Evolutionary conservation across 2,797 vertebrate species (phyloP), one percentile per base, ranked within the genome.

Genomic region (Microctenopoma stevenorrisi): DNA sequence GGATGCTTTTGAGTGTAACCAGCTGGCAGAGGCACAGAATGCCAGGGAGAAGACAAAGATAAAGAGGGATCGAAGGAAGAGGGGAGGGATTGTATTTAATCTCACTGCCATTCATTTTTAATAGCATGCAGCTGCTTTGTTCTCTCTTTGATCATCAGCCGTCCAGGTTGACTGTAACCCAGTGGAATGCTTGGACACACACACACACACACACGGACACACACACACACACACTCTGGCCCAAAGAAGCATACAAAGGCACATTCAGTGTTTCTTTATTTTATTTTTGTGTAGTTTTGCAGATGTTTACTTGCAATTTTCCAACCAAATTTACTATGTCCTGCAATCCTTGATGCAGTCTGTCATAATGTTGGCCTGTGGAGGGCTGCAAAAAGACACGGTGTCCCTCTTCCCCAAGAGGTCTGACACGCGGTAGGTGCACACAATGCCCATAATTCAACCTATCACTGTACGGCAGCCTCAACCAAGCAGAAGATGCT

Each of bases 101-200:
- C 81, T 90, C 71, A 56, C 58, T 47, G 79, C 82, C 77, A 92
- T 90, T 92, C 93, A 90, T 89, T 94, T 94, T 94, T 93, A 94
- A 91, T 93, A 94, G 89, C 80, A 83, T 68, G 74, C 91, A 79
- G 79, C 91, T 93, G 84, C 85, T 91, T 84, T 77, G 88, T 92
- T 89, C 86, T 93, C 85, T 81, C 86, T 95, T 89, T 93, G 90
- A 94, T 89, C 78, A 79, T 82, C 83, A 71, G 84, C 85, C 81
- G 87, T 77, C 86, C 87, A 94, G 91, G 92, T 92, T 92, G 93
- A 90, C 86, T 86, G 76, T 73, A 71, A 85, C 81, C 68, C 71
- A 51, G 26, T 30, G 71, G 74, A 81, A 70, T 63, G 56, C 73
- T 40, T 7, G 46, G 76, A 61, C 62, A 55, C 14, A 12, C 38